Evolutionary conservation across 2,888 invertebrate species (phyloP), one percentile per base, ranked within the genome.

Genomic region (Nomada ferruginata): DNA sequence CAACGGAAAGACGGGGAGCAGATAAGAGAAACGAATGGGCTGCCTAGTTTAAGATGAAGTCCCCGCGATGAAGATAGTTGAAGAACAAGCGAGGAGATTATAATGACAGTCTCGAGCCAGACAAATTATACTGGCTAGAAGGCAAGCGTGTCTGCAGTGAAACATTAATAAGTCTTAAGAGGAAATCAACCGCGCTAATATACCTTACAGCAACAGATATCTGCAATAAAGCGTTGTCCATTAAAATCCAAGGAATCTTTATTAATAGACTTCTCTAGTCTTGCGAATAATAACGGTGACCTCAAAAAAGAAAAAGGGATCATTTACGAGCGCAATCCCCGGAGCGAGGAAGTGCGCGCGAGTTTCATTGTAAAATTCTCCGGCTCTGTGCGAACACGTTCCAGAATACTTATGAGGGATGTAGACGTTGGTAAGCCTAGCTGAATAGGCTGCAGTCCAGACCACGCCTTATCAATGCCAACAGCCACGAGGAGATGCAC

Each of bases 391-490:
- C n/a, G 63, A 18, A 50, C 71, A 47, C 20, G 47, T 50, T 26
- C 15, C 50, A 47, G 80, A 85, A 79, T 82, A 81, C 80, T 88
- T 80, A 75, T 71, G 82, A 85, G 79, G 75, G 78, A 84, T 87
- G 75, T 76, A 85, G 85, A 86, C 71, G 82, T 71, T 70, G 82
- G 81, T 85, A 84, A 88, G 85, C 85, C 80, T 50, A 55, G 53
- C 44, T 86, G 88, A 87, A 88, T 88, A 86, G 85, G 65, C 78
- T 64, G 50, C 64, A 23, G 50, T 47, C 72, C 74, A 20, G 60
- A 0, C 60, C 20, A 63, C 74, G 82, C 66, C 85, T 87, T 85
- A 88, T 89, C 88, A 87, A 88, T 84, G 80, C 55, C 78, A 81
- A 75, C 85, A 84, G 84, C 68, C 78, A 55, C 69, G 79, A 74